Base-by-base conservation (phyloP, 2,797 vertebrate genomes). In the Macroramphosus scolopax region DNA sequence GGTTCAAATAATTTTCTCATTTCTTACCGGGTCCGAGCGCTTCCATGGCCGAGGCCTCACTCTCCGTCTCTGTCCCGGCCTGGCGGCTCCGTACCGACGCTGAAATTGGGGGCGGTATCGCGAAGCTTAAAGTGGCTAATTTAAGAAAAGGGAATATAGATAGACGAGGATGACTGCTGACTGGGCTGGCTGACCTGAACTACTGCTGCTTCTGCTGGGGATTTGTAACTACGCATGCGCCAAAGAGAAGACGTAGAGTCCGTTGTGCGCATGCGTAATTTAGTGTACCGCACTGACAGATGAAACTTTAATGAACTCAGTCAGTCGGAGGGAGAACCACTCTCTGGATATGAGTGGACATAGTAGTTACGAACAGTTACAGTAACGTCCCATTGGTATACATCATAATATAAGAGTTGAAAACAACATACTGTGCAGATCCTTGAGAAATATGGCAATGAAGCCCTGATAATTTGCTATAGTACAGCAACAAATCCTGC, bases 21-120 rank as follows among this genome's bases (percentile, higher is more conserved):
- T n/a, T 55, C 93, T 95, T 89, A 96, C 95, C 95, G 84, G 95
- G 95, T 94, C 95, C 95, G 92, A 96, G 89, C 81, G 95, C 93
- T 90, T 97, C 95, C 95, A 97, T 97, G 93, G 92, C 93, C 91
- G 90, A 89, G 89, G 89, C 89, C 89, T 92, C 91, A 87, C 90
- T 91, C 90, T 92, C 91, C 91, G 89, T 91, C 91, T 92, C 91
- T 89, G 91, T 92, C 91, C 91, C 91, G 90, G 91, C 91, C 91
- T 91, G 91, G 85, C 90, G 90, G 90, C 91, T 92, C 91, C 91
- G 90, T 92, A 90, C 90, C 91, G 91, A 89, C 84, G 88, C 90
- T 89, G 91, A 90, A 70, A 92, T 91, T 92, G 91, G 91, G 89
- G 91, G 91, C 91, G 91, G 91, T 92, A 92, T 92, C 88, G 80